A percentile compares a stretch with the other conserved stretches of the same genome.
These are phyloP conservation scores for Crypturellus undulatus DNA, from an alignment of 2,113 vertebrate species.

Conservation along the genomic window DNA sequence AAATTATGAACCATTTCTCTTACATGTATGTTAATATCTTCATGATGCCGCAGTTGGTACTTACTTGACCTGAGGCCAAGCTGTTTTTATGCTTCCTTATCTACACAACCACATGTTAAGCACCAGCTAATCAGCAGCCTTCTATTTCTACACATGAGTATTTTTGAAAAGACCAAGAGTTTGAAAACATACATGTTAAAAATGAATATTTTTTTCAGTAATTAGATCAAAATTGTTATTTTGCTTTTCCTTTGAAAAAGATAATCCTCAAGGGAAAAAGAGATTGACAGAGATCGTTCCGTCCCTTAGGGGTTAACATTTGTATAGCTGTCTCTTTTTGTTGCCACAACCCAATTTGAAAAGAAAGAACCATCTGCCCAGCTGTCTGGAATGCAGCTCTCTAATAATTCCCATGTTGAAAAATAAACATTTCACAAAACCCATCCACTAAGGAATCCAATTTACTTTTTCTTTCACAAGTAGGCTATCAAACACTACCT, in stretches of 20 bases:
- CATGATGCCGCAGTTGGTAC: background rate
- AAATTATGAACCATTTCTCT: background rate
- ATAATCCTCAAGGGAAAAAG: background rate
- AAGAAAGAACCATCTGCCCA: slow-evolving; percentile 75
- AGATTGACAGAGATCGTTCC: background rate
- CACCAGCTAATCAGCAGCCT: background rate
- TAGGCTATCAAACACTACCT: background rate
- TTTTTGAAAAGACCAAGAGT: background rate
- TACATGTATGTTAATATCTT: slow-evolving; percentile 15
- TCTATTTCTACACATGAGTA: background rate
- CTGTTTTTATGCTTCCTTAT: slow-evolving; percentile 21
- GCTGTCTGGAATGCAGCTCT: slow-evolving; percentile 63
- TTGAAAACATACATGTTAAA: background rate
- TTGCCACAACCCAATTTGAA: slow-evolving; percentile 65
- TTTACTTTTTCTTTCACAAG: background rate
- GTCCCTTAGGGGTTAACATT: slow-evolving; percentile 67
- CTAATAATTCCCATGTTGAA: slow-evolving; percentile 47
- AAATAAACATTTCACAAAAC: slow-evolving; percentile 53
- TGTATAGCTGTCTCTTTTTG: slow-evolving; percentile 63
- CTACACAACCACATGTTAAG: background rate
- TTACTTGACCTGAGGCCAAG: background rate
- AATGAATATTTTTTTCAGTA: background rate
- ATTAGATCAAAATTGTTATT: background rate
- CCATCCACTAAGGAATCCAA: background rate
- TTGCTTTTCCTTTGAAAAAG: background rate